Evolutionary conservation across 2,888 invertebrate genomes (phyloP), one percentile per base, ranked within the genome.

Genomic region (Steinernema carpocapsae): DNA sequence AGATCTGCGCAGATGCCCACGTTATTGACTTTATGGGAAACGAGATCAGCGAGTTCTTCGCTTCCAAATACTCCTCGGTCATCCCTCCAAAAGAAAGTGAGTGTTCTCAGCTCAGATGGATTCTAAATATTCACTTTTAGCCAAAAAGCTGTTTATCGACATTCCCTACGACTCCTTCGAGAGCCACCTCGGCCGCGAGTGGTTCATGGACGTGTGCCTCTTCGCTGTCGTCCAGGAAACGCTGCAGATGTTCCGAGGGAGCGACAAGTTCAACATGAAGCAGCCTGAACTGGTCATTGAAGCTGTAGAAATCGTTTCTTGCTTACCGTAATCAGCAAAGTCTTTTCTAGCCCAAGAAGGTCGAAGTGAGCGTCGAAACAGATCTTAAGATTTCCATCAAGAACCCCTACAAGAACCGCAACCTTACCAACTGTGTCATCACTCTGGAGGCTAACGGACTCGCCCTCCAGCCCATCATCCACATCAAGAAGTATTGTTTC

Each of bases 211-310:
- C 32, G 64, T 64, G 17, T 37, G 32, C 52, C 32, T 32, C 70
- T 43, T 59, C 24, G 76, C 59, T 19, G 46, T 22, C 3, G 74
- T 76, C 22, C 46, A 26, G 12, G 76, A 76, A 51, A 76, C 76
- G 0, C 22, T 22, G 24, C 76, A 76, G 52, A 46, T 74, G 12
- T 56, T 75, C 56, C 70, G 46, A 48, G 29, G 64, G 4, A 56
- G 37, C 19, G 76, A 75, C 46, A 74, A 75, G 32, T 76, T 76
- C 71, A 76, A 76, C 51, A 22, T 76, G 3, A 46, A 43, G 22
- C 51, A 71, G 32, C 59, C 73, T 22, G 17, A 71, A n/a, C 26
- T 76, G 22, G 29, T 29, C 32, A 70, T 76, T 7, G 73, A 74
- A 7, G 24, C 24, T 12, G 52, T 52, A 22, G 4, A 22, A 22